phyloP scores from a whole-genome alignment of 2,888 invertebrate species.

The Dendrolimus pini region DNA sequence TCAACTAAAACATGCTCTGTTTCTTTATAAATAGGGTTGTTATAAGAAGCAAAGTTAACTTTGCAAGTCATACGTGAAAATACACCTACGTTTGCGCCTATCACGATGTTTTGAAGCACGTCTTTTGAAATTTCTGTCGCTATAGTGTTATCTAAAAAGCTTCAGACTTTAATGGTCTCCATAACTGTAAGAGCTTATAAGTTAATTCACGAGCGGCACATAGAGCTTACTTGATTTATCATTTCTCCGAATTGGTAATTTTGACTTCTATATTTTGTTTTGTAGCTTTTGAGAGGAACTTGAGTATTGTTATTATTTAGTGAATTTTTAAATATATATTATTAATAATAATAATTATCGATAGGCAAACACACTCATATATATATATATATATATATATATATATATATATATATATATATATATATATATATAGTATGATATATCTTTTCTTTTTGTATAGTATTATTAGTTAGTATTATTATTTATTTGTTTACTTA shows the following conservation, averaged over 20 bases:
- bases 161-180: constrained; percentile 56
- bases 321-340: too few relatives aligned
- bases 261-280: background rate
- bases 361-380: too few relatives aligned
- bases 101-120: constrained; percentile 67
- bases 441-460: too few relatives aligned
- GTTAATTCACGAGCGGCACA: constrained; percentile 35
- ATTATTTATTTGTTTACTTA: too few relatives aligned
- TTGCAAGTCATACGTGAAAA: constrained; percentile 46
- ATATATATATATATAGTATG: too few relatives aligned
- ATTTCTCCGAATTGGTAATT: background rate
- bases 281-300: too few relatives aligned
- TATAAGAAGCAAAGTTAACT: constrained; percentile 11
- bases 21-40: constrained; percentile 12
- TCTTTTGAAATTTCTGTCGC: constrained; percentile 43
- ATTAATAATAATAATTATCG: too few relatives aligned
- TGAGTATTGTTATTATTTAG: too few relatives aligned
- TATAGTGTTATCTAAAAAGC: constrained; percentile 45
- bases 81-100: constrained; percentile 51
- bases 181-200: constrained; percentile 56
- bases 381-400: too few relatives aligned
- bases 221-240: background rate
- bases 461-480: too few relatives aligned
- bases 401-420: too few relatives aligned
- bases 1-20: constrained; percentile 23